These are phyloP conservation scores for Platerodrilus igneus DNA, from an alignment of 2,888 invertebrate genomes.

Conservation along the genomic window DNA sequence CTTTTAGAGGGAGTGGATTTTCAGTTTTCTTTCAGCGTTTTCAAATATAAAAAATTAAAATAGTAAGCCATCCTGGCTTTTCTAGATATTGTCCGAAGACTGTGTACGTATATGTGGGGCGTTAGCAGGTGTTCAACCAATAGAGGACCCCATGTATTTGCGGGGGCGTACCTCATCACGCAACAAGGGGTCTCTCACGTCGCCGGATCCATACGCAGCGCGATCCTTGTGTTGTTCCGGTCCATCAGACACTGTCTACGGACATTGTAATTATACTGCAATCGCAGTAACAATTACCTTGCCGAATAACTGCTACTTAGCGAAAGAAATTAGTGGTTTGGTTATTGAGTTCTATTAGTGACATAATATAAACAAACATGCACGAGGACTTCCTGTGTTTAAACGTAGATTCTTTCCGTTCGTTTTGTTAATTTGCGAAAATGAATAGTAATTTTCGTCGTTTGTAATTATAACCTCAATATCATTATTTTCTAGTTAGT, in stretches of 20 bases:
- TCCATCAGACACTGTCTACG: slow-evolving; percentile 31
- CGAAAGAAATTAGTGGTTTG: slow-evolving; percentile 39
- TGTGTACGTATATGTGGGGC: slow-evolving; percentile 27
- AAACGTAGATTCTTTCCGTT: slow-evolving; percentile 3
- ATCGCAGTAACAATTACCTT: slow-evolving; percentile 35
- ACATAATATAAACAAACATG: slow-evolving; percentile 32
- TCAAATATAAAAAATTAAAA: slow-evolving; percentile 7
- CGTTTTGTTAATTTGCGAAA: slow-evolving; percentile 14
- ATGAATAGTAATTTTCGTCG: slow-evolving; percentile 16
- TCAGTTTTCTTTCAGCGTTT: too few relatives aligned
- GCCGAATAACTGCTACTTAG: slow-evolving; percentile 39
- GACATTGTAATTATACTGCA: slow-evolving; percentile 34
- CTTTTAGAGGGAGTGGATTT: too few relatives aligned
- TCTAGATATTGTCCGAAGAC: slow-evolving; percentile 8
- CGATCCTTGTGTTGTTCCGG: slow-evolving; percentile 36
- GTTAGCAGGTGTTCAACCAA: slow-evolving; percentile 34
- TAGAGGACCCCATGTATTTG: slow-evolving; percentile 28
- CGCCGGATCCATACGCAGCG: slow-evolving; percentile 36
- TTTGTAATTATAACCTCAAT: slow-evolving; percentile 12
- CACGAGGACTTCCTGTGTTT: slow-evolving; percentile 14
- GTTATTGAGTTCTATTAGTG: slow-evolving; percentile 38
- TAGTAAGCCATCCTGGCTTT: slow-evolving; percentile 4
- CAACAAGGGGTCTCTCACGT: slow-evolving; percentile 19
- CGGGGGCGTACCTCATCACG: slow-evolving; percentile 31
- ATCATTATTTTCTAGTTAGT: slow-evolving; percentile 19